These are phyloP conservation scores for Pyralis farinalis DNA, from an alignment of 2,888 invertebrate genomes.

Conservation along the genomic window DNA sequence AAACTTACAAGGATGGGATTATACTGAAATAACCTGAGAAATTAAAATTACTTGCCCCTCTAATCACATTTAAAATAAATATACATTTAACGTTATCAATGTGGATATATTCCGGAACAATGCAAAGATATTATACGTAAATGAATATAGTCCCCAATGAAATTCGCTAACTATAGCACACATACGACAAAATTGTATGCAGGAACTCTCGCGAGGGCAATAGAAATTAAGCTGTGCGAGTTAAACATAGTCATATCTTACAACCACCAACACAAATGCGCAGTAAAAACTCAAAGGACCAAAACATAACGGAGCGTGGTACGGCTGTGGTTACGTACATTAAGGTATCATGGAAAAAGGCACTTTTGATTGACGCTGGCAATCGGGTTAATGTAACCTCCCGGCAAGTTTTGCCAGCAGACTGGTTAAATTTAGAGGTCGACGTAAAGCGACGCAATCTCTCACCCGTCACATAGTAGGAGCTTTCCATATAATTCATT, in stretches of 20 bases:
- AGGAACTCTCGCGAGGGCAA: slow-evolving; percentile 1
- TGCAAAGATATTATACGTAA: neutral
- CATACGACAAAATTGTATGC: slow-evolving; percentile 2
- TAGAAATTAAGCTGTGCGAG: slow-evolving; percentile 6
- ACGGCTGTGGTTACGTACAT: slow-evolving; percentile 42
- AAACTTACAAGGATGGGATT: too few relatives aligned
- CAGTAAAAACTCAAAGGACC: slow-evolving; percentile 27
- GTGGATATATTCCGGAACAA: neutral
- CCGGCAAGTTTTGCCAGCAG: slow-evolving; percentile 74
- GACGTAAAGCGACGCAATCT: slow-evolving; percentile 76
- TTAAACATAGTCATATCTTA: slow-evolving; percentile 1
- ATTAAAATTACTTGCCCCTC: too few relatives aligned
- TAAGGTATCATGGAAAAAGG: slow-evolving; percentile 64
- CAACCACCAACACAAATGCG: slow-evolving; percentile 2
- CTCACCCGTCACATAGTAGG: slow-evolving; percentile 74
- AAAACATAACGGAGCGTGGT: slow-evolving; percentile 47
- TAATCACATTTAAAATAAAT: too few relatives aligned
- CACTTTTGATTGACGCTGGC: slow-evolving; percentile 77
- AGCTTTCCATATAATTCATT: slow-evolving; percentile 78
- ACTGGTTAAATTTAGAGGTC: slow-evolving; percentile 78
- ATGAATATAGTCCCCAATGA: slow-evolving; percentile 3
- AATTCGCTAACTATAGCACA: slow-evolving; percentile 2
- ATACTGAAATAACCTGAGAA: too few relatives aligned
- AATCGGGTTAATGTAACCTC: slow-evolving; percentile 80
- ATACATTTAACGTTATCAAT: too few relatives aligned